phyloP scores from a whole-genome alignment of 2,797 vertebrate species.

The Crenichthys baileyi region DNA sequence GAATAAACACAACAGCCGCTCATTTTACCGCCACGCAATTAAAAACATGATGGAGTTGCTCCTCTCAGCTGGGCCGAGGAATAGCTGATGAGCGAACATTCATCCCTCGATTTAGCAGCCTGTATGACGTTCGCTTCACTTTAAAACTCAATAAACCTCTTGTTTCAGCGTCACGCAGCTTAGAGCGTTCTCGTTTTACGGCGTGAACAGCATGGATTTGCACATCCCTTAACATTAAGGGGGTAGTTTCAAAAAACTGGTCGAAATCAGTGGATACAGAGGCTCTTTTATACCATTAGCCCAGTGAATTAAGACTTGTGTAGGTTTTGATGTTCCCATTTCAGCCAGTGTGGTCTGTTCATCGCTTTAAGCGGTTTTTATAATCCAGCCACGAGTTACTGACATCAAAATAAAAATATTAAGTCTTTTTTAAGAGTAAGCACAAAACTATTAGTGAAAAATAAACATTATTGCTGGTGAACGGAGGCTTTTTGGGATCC shows the following conservation, averaged over 20 bases:
- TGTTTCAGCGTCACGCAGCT: neutral
- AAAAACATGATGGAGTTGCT: slow-evolving; percentile 31
- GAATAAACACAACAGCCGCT: neutral
- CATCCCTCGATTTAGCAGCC: slow-evolving; percentile 59
- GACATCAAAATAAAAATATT: neutral
- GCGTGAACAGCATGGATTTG: fast-evolving
- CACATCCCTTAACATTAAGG: neutral
- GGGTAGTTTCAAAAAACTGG: neutral
- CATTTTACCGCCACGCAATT: slow-evolving; percentile 9
- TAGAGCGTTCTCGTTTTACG: neutral
- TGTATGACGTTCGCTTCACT: slow-evolving; percentile 45
- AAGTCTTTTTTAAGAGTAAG: neutral
- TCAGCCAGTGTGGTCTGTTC: slow-evolving; percentile 1
- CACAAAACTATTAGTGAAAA: neutral
- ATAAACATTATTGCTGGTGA: too few species aligned
- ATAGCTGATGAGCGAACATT: slow-evolving; percentile 49
- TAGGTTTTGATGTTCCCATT: slow-evolving; percentile 4
- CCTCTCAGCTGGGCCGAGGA: slow-evolving; percentile 35
- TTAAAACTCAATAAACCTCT: neutral
- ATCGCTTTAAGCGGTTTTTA: neutral
- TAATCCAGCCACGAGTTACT: neutral
- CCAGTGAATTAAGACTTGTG: slow-evolving; percentile 12
- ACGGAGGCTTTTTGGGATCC: too few species aligned
- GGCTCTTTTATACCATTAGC: slow-evolving; percentile 64
- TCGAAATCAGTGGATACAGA: slow-evolving; percentile 36